Percentiles rank a stretch among this genome's conserved stretches.
Evolutionary conservation across 1,140 invertebrate species (phyloP).

Genomic region (Pseudoatta argentina): DNA sequence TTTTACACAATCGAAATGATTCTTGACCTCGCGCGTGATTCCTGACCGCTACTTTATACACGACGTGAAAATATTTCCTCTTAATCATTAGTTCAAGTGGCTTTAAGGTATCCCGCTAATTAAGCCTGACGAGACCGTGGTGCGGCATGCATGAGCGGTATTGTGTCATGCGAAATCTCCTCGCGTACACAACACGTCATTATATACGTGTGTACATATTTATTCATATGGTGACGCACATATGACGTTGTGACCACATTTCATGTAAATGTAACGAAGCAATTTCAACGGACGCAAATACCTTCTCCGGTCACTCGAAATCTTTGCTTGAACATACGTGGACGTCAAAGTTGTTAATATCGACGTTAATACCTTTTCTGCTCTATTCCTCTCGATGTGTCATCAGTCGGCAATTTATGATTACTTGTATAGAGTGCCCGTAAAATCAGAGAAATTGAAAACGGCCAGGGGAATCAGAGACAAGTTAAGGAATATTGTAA

Average conservation of each 20-base stretch:
- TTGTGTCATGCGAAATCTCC: slow-evolving; percentile 31
- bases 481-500: no score
- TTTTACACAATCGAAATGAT: not conserved
- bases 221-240: slow-evolving; percentile 20
- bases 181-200: not conserved
- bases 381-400: slow-evolving; percentile 45
- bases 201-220: not conserved
- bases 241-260: slow-evolving; percentile 30
- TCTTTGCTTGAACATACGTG: slow-evolving; percentile 38
- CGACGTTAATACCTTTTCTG: slow-evolving; percentile 11
- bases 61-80: not conserved
- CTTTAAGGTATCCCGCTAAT: slow-evolving; percentile 10
- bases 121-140: slow-evolving; percentile 1
- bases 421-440: slow-evolving; percentile 65
- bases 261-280: slow-evolving; percentile 67
- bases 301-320: not conserved
- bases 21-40: not conserved
- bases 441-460: no score
- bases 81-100: not conserved
- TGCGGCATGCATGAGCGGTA: not conserved
- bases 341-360: not conserved
- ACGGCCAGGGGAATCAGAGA: no score
- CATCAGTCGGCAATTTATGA: slow-evolving; percentile 70
- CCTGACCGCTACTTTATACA: not conserved
- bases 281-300: slow-evolving; percentile 49